Conservation (phyloP, 2,113 vertebrate species). For the Hassar affinis region DNA sequence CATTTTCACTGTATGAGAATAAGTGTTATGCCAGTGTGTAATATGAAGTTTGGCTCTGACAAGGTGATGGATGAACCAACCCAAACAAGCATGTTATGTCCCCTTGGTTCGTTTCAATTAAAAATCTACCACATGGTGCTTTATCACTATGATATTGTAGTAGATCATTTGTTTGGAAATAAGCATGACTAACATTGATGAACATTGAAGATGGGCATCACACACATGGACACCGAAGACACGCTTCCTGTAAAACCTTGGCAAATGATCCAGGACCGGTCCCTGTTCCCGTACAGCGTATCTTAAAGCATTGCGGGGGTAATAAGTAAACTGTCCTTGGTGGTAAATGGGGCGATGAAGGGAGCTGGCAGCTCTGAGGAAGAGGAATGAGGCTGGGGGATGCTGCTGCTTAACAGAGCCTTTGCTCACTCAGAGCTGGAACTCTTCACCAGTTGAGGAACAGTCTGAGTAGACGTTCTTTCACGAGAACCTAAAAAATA, state of each 20-base stretch:
- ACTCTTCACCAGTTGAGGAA: conserved; percentile 50
- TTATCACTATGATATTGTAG: conserved; percentile 14
- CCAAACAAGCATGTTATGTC: conserved; percentile 27
- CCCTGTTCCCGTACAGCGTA: conserved; percentile 17
- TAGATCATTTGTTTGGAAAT: conserved; percentile 30
- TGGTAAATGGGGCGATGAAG: conserved; percentile 46
- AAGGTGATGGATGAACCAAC: conserved; percentile 45
- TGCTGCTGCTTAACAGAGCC: conserved; percentile 45
- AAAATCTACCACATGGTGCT: conserved; percentile 1
- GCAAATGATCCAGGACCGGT: conserved; percentile 22
- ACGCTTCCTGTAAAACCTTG: conserved; percentile 35
- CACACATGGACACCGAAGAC: conserved; percentile 1
- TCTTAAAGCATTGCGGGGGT: conserved; percentile 5
- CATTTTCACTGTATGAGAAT: conserved; percentile 20
- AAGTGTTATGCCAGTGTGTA: conserved; percentile 21
- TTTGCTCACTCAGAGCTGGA: conserved; percentile 52
- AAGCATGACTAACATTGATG: conserved; percentile 35
- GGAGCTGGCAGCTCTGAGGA: conserved; percentile 57
- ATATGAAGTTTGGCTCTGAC: conserved; percentile 44
- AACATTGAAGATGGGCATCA: conserved; percentile 18
- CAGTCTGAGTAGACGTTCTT: conserved; percentile 32
- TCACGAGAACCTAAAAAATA: conserved; percentile 22
- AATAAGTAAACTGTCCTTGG: conserved; percentile 39
- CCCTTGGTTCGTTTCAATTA: conserved; percentile 16
- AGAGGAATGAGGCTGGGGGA: conserved; percentile 34